Base-by-base conservation (phyloP, 2,113 vertebrate species). In the Corvus hawaiiensis region DNA sequence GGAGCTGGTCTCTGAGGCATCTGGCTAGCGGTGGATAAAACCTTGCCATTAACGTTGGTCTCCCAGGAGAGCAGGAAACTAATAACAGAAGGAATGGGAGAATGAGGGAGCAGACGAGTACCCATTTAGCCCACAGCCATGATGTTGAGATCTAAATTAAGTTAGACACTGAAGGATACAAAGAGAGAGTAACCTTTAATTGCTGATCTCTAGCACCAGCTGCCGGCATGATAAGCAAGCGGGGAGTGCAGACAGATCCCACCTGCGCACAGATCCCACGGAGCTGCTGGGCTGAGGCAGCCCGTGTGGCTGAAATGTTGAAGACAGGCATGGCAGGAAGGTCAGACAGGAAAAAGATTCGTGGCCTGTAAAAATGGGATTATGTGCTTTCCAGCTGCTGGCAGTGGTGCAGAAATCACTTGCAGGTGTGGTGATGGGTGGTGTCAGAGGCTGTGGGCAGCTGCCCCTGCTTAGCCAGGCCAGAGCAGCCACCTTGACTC, bases 1-100 rank as follows among this genome's bases (percentile, higher is more conserved):
- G 1, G 71, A 79, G 71, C 84, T 55, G 84, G 85, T 95, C 91
- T 95, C 94, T 76, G 87, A 96, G 89, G 89, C 94, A 88, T 93
- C 93, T 96, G 93, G 88, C 49, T 81, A 78, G 90, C 28, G 28
- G 54, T 3, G 7, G 87, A 75, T 87, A 51, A 95, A 90, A 92
- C 86, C 83, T 32, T 75, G 73, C 83, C 64, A 28, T 81, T 88
- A 62, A 85, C 71, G 44, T 19, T 86, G 48, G 63, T 81, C 69
- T 95, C 88, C 90, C 88, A 46, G 81, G 91, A 91, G 89, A 87
- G 84, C 0, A 1, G 78, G 64, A 82, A 92, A 64, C 73, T 78
- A 93, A 46, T 72, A 94, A 91, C 84, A 94, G 84, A 89, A 95
- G 64, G 90, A 68, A 84, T 3, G 7, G 69, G 49, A 79, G 84